Evolutionary conservation across 1,140 invertebrate genomes (phyloP), one percentile per base, ranked within the genome.

Genomic region (Leptopilina clavipes): DNA sequence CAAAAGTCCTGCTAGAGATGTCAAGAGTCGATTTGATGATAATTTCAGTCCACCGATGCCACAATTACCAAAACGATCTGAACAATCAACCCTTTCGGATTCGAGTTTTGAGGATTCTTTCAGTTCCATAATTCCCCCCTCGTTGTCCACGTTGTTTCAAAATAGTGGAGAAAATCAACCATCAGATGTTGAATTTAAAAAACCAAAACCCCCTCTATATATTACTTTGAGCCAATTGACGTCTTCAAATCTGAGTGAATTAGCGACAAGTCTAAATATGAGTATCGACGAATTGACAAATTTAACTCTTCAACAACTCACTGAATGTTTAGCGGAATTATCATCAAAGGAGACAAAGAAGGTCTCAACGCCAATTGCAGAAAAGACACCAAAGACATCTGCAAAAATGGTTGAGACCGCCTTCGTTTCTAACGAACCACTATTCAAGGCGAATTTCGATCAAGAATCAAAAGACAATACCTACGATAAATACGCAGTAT

Each of bases 221-320:
- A 95, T 96, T 54, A 97, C 95, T 0, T 89, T 97, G 48, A 95
- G 93, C 82, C 95, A 97, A 86, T 90, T 97, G 43, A 94, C 96
- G 10, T 94, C 95, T 3, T 93, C 95, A 82, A 95, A 95, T 77
- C 92, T 97, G 78, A 94, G 94, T 78, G 95, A 97, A 71, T 87
- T 97, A 76, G 95, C 96, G 0, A 81, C 86, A 22, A 95, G 94
- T 84, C 88, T 97, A 18, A 93, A 93, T 74, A 95, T 97, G 83
- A 95, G 94, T 0, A 92, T 95, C 0, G 91, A 92, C 48, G 93
- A 95, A 79, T 88, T 97, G n/a, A 95, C 95, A 37, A 95, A 93
- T 75, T 94, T 97, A 93, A 97, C 96, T 0, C 88, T 97, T 56
- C 95, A 95, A 12, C 95, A 97, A 88, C 91, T 97, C 22, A 96